phyloP scores from a whole-genome alignment of 2,888 invertebrate genomes.

The Amiota minor region DNA sequence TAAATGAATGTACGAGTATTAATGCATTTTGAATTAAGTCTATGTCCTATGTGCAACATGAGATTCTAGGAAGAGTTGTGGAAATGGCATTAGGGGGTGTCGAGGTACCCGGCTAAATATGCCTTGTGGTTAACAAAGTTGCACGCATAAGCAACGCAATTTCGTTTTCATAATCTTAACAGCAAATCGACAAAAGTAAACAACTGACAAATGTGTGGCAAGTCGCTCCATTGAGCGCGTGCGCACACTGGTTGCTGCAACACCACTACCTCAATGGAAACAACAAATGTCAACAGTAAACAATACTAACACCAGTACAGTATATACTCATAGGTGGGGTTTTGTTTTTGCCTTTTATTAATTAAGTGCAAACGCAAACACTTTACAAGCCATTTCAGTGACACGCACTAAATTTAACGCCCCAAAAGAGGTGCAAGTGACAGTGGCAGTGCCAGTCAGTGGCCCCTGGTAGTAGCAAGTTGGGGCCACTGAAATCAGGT shows the following conservation, averaged over 20 bases:
- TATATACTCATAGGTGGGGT: no score
- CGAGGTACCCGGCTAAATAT: not conserved
- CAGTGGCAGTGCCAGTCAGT: not conserved
- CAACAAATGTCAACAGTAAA: no score
- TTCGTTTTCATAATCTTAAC: constrained; percentile 25
- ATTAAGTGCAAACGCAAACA: constrained; percentile 66
- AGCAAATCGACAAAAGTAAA: constrained; percentile 18
- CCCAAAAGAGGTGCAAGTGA: not conserved
- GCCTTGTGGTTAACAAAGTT: no score
- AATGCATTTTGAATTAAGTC: no score
- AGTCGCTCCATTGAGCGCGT: no score
- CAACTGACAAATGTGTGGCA: not conserved
- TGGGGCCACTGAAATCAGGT: no score
- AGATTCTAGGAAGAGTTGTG: not conserved
- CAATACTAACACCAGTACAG: no score
- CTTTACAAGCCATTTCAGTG: constrained; percentile 60
- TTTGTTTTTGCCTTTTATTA: constrained; percentile 51
- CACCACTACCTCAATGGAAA: no score
- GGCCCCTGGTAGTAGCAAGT: no score
- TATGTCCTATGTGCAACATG: no score
- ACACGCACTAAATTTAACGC: constrained; percentile 28
- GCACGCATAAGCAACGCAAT: constrained; percentile 13
- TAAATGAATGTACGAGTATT: no score
- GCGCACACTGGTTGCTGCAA: no score
- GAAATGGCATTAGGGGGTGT: not conserved